phyloP scores from a whole-genome alignment of 2,888 invertebrate species.

The Lepidocyrtoides sp. region DNA sequence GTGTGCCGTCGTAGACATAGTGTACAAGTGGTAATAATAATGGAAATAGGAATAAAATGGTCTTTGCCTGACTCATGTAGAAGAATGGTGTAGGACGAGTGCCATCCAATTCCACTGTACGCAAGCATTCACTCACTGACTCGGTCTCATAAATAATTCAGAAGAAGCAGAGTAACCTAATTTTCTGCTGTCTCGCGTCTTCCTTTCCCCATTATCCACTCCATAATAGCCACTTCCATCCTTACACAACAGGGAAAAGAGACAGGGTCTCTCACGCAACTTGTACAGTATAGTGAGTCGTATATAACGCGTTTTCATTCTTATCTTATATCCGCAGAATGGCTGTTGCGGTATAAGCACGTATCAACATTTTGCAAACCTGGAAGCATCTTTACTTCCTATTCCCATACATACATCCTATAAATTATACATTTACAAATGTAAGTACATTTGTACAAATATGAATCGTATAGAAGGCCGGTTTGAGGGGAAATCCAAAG shows the following conservation, averaged over 20 bases:
- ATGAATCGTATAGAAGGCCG: conserved; percentile 1
- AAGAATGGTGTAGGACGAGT: conserved; percentile 38
- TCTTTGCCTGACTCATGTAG: background rate
- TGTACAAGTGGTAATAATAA: conserved; percentile 1
- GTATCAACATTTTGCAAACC: conserved; percentile 50
- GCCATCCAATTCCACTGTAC: conserved; percentile 52
- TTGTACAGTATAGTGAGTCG: conserved; percentile 38
- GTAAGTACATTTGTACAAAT: background rate
- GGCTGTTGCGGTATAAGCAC: conserved; percentile 49
- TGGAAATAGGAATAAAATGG: background rate
- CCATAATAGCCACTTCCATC: conserved; percentile 78
- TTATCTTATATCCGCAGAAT: conserved; percentile 53
- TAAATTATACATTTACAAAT: too few relatives aligned
- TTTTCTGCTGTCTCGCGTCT: conserved; percentile 84
- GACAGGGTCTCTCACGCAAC: conserved; percentile 65
- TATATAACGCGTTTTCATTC: conserved; percentile 10
- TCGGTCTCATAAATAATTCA: conserved; percentile 83
- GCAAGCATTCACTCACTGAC: conserved; percentile 72
- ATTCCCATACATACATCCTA: too few relatives aligned
- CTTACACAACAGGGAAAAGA: conserved; percentile 63
- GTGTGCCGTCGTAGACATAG: background rate
- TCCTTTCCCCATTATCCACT: conserved; percentile 82
- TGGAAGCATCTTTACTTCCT: background rate
- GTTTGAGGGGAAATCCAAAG: background rate
- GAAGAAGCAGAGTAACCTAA: conserved; percentile 83